Percentiles rank a stretch among this genome's conserved stretches.
These are phyloP conservation scores for Oscheius sp. DNA, from an alignment of 2,888 invertebrate genomes.

Conservation along the genomic window DNA sequence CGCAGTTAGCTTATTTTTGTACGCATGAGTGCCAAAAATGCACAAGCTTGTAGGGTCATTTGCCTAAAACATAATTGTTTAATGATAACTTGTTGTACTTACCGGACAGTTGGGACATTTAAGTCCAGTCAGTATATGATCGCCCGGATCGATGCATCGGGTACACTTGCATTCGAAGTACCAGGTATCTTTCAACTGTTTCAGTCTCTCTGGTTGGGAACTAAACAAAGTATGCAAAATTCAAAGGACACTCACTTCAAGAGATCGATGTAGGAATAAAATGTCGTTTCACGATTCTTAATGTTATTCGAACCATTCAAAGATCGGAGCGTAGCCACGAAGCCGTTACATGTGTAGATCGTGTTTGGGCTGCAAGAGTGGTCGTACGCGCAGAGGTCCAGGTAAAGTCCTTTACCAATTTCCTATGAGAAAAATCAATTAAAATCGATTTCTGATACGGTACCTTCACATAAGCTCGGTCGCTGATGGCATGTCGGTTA, in stretches of 20 bases:
- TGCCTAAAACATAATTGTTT: conserved; percentile 25
- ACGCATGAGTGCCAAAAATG: conserved; percentile 52
- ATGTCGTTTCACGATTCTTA: conserved; percentile 62
- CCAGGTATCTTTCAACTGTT: conserved; percentile 69
- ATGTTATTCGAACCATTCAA: conserved; percentile 65
- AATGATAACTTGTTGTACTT: not conserved
- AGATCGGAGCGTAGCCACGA: conserved; percentile 64
- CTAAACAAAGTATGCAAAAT: conserved; percentile 3
- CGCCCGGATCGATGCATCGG: conserved; percentile 67
- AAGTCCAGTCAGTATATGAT: conserved; percentile 67
- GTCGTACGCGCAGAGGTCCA: conserved; percentile 73
- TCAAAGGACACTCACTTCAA: conserved; percentile 42
- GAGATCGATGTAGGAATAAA: conserved; percentile 73
- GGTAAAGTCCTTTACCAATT: conserved; percentile 73
- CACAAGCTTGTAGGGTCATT: conserved; percentile 34
- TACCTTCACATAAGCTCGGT: conserved; percentile 65
- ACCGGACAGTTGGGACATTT: conserved; percentile 64
- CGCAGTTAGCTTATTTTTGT: conserved; percentile 53
- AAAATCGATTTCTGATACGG: not conserved
- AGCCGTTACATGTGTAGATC: conserved; percentile 70
- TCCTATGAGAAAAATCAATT: conserved; percentile 47
- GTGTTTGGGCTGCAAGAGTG: conserved; percentile 73
- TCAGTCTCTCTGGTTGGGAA: conserved; percentile 9
- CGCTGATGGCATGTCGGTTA: conserved; percentile 73
- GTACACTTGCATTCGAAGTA: conserved; percentile 72